phyloP scores from a whole-genome alignment of 2,888 invertebrate species.

The Tetropium fuscum region DNA sequence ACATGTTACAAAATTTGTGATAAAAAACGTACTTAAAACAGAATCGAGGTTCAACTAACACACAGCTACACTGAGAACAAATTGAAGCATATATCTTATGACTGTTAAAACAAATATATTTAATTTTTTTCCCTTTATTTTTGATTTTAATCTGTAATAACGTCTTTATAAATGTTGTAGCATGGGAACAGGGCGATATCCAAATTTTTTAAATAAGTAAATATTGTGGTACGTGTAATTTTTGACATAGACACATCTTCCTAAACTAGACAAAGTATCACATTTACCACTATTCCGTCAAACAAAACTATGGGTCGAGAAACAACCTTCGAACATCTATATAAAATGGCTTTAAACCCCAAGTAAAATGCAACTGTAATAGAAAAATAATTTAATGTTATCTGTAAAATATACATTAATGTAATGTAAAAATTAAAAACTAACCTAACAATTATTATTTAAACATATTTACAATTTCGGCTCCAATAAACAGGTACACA shows the following conservation, averaged over 20 bases:
- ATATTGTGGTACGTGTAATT: slow-evolving; percentile 23
- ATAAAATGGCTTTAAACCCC: slow-evolving; percentile 12
- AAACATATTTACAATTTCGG: slow-evolving; percentile 24
- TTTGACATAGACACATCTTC: slow-evolving; percentile 9
- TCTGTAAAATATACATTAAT: slow-evolving; percentile 26
- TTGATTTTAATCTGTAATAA: too few relatives aligned
- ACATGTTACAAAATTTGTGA: slow-evolving; percentile 4
- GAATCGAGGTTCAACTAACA: too few relatives aligned
- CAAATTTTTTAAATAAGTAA: slow-evolving; percentile 12
- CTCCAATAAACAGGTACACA: slow-evolving; percentile 22
- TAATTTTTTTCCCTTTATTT: too few relatives aligned
- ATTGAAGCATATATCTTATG: too few relatives aligned
- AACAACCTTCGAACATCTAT: slow-evolving; percentile 1
- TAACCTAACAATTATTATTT: slow-evolving; percentile 17
- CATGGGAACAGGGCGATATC: slow-evolving; percentile 4
- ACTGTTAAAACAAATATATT: too few relatives aligned
- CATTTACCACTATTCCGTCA: slow-evolving; percentile 21
- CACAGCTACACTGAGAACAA: too few relatives aligned
- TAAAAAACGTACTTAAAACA: too few relatives aligned
- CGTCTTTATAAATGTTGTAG: slow-evolving; percentile 1
- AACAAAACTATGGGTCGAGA: not conserved
- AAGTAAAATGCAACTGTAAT: slow-evolving; percentile 33
- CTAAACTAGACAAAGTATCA: slow-evolving; percentile 21
- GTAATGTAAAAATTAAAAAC: slow-evolving; percentile 31
- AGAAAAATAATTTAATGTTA: slow-evolving; percentile 35